Percentiles rank a stretch among this genome's conserved stretches.
Conservation (phyloP, 2,888 invertebrate species). For the Cryptocheilus praepositus region DNA sequence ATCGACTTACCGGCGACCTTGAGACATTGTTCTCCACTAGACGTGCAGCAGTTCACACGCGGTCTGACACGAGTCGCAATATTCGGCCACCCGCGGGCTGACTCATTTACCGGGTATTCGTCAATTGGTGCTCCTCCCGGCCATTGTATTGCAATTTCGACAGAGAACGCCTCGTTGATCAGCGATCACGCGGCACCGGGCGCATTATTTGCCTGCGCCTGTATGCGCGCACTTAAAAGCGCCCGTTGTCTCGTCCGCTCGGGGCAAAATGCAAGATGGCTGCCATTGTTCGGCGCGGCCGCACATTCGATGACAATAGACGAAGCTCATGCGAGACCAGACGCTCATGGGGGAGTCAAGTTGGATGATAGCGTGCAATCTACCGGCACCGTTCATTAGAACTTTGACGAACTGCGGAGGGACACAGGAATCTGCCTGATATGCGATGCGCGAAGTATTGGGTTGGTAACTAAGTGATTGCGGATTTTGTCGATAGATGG, state of each 20-base stretch:
- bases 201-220: conserved; percentile 13
- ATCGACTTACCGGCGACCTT: no score
- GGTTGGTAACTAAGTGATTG: no score
- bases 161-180: conserved; percentile 57
- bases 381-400: no score
- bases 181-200: conserved; percentile 48
- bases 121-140: conserved; percentile 61
- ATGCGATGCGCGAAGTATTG: no score
- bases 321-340: no score
- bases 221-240: not conserved
- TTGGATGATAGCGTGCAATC: no score
- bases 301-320: conserved; percentile 45
- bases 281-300: conserved; percentile 47
- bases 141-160: conserved; percentile 67
- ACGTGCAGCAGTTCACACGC: conserved; percentile 49
- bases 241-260: conserved; percentile 30
- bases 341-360: no score
- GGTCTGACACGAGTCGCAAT: conserved; percentile 14
- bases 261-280: conserved; percentile 33
- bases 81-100: conserved; percentile 47
- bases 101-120: conserved; percentile 62
- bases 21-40: no score
- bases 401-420: no score
- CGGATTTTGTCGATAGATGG: no score
- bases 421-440: no score